Conservation (phyloP, 64 coral and sea anemone species). For the Acropora yongei region DNA sequence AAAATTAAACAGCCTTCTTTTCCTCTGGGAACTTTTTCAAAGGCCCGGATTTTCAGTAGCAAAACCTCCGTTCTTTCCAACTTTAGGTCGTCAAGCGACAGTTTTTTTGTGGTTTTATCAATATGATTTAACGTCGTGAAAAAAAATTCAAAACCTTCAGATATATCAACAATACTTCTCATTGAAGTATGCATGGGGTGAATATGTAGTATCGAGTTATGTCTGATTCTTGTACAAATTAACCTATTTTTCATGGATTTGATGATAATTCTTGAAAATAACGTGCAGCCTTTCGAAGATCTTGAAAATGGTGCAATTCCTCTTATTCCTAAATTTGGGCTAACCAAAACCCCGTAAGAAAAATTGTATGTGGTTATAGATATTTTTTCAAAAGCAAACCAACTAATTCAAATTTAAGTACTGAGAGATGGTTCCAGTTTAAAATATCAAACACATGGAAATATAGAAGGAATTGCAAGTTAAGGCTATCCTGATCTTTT, state of each 20-base stretch:
- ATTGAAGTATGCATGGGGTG: background rate
- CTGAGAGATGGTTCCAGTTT: background rate
- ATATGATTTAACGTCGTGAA: background rate
- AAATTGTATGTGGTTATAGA: background rate
- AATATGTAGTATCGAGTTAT: background rate
- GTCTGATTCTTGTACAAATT: constrained; percentile 16
- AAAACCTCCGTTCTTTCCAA: background rate
- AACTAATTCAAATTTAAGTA: constrained; percentile 8
- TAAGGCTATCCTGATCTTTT: too few relatives aligned
- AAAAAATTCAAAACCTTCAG: constrained; percentile 16
- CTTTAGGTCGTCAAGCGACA: background rate
- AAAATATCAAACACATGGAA: background rate
- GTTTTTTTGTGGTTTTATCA: constrained; percentile 16
- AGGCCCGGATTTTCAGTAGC: background rate
- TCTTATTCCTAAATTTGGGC: background rate
- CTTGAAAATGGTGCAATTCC: too few relatives aligned
- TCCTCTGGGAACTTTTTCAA: background rate
- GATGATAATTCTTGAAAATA: background rate
- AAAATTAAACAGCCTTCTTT: background rate
- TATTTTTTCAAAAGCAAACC: background rate
- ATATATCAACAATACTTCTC: background rate
- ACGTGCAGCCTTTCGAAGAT: background rate
- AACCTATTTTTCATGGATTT: background rate
- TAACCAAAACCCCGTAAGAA: too few relatives aligned
- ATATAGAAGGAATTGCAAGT: too few relatives aligned